A percentile compares a stretch with the other conserved stretches of the same genome.
These are phyloP conservation scores for Cladopsammia gracilis DNA, from an alignment of 64 coral and sea anemone species.

Conservation along the genomic window DNA sequence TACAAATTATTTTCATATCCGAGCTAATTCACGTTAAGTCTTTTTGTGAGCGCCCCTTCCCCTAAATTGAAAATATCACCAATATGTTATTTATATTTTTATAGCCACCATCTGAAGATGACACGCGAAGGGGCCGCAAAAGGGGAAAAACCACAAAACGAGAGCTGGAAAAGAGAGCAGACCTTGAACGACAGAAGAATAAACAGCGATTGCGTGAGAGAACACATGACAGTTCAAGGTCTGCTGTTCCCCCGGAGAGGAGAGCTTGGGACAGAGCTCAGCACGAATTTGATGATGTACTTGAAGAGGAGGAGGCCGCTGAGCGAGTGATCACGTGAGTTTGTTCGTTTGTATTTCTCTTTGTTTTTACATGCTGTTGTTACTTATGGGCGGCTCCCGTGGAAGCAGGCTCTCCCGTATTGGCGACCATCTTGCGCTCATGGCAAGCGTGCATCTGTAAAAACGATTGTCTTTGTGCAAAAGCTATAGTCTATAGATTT, in stretches of 20 bases:
- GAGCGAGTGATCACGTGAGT: slow-evolving; percentile 42
- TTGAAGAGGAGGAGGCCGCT: slow-evolving; percentile 58
- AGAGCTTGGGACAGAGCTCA: slow-evolving; percentile 90
- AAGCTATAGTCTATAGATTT: too few relatives aligned
- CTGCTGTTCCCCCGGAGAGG: slow-evolving; percentile 48
- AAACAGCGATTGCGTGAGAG: slow-evolving; percentile 90
- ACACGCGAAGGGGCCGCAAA: slow-evolving; percentile 38
- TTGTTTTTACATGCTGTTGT: too few relatives aligned
- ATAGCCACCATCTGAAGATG: slow-evolving; percentile 30
- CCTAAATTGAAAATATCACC: too few relatives aligned
- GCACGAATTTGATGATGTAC: slow-evolving; percentile 76
- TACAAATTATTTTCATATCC: too few relatives aligned
- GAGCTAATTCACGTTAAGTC: too few relatives aligned
- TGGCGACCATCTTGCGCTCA: too few relatives aligned
- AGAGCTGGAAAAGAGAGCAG: slow-evolving; percentile 90
- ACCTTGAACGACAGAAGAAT: slow-evolving; percentile 93
- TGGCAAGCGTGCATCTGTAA: too few relatives aligned
- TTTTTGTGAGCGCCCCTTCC: too few relatives aligned
- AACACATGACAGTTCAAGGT: slow-evolving; percentile 18
- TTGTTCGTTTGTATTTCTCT: neutral
- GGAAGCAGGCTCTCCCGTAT: too few relatives aligned
- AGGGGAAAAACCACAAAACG: slow-evolving; percentile 66
- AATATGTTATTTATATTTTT: neutral
- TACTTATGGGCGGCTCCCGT: too few relatives aligned
- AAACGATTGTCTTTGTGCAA: too few relatives aligned